Percentiles rank a stretch among this genome's conserved stretches.
Evolutionary conservation across 2,888 invertebrate species (phyloP).

Genomic region (Argyra leucocephala): DNA sequence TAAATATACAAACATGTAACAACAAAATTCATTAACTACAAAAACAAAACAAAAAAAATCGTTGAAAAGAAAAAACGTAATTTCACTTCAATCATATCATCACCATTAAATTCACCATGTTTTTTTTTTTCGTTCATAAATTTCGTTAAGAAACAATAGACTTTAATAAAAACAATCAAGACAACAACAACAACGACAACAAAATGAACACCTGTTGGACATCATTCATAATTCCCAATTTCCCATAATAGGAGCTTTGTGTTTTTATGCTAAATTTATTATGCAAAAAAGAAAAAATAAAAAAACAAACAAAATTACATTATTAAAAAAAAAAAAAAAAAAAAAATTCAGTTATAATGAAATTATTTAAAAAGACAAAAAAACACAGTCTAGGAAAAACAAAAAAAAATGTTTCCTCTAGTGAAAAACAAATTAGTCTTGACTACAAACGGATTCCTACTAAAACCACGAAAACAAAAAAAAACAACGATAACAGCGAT

Average conservation of each 20-base stretch:
- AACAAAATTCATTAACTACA: too few species aligned
- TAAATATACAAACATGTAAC: too few species aligned
- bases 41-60: too few species aligned
- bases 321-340: too few species aligned
- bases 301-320: too few species aligned
- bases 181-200: not conserved
- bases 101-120: not conserved
- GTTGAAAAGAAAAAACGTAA: too few species aligned
- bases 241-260: not conserved
- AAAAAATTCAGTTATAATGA: not conserved
- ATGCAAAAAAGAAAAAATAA: not conserved
- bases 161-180: not conserved
- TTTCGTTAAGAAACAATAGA: too few species aligned
- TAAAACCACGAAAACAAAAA: too few species aligned
- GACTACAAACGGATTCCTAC: too few species aligned
- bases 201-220: not conserved
- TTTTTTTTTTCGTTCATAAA: not conserved
- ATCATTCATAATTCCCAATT: not conserved
- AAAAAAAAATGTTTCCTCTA: not conserved
- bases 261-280: not conserved
- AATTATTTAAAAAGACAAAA: not conserved
- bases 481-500: too few species aligned
- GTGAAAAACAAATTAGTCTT: not conserved
- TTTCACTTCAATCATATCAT: too few species aligned
- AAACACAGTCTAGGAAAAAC: too few species aligned